These are phyloP conservation scores for Ophiodon elongatus DNA, from an alignment of 2,113 vertebrate genomes.

Conservation along the genomic window DNA sequence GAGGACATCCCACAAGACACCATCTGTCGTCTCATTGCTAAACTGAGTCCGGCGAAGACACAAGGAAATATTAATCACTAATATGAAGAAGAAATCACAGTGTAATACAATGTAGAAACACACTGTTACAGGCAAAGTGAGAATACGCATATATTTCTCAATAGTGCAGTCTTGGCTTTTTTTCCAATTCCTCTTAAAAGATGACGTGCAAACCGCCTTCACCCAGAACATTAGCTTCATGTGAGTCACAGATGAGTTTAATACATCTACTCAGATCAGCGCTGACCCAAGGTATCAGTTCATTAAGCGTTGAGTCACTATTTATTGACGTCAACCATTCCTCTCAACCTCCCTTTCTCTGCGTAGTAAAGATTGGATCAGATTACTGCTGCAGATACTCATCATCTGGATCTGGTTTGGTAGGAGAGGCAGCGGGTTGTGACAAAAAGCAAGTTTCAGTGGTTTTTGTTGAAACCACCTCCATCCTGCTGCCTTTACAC, in stretches of 20 bases:
- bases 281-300: background rate
- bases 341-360: background rate
- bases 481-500: conserved; percentile 55
- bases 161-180: background rate
- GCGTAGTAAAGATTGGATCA: background rate
- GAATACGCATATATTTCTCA: background rate
- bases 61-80: too few relatives aligned
- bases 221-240: background rate
- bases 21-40: background rate
- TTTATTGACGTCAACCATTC: background rate
- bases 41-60: too few relatives aligned
- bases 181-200: background rate
- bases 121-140: background rate
- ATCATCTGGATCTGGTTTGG: conserved; percentile 2
- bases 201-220: background rate
- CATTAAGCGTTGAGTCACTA: background rate
- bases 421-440: conserved; percentile 8
- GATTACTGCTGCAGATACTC: background rate
- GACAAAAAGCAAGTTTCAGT: conserved; percentile 74
- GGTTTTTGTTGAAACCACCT: conserved; percentile 78
- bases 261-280: too few relatives aligned
- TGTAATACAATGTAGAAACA: background rate
- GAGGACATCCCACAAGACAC: too few relatives aligned
- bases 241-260: background rate
- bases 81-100: too few relatives aligned